Conservation (phyloP, 2,797 vertebrate genomes). For the Peromyscus aztecus region DNA sequence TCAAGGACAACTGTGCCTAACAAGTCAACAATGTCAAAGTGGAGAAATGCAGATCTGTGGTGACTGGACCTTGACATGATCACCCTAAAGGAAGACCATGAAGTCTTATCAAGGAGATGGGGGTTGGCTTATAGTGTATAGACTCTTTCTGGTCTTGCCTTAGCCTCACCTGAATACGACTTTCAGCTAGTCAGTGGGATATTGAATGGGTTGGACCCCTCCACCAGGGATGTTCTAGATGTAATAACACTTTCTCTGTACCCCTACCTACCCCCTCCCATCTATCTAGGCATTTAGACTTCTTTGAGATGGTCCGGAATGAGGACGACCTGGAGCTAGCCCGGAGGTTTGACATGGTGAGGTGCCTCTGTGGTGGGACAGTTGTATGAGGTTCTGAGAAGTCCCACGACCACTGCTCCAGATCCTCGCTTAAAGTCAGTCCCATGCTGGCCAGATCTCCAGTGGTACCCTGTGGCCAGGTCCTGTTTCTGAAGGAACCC, state of each 20-base stretch:
- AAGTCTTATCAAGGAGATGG: neutral
- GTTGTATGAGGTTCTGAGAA: neutral
- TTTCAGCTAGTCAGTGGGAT: neutral
- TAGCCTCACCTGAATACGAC: neutral
- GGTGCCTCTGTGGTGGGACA: conserved; percentile 18
- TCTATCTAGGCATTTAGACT: conserved; percentile 95
- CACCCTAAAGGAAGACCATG: neutral
- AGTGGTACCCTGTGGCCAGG: neutral
- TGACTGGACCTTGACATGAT: no score
- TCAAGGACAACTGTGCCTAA: neutral
- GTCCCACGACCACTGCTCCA: neutral
- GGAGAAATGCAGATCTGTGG: neutral
- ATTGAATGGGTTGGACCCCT: neutral
- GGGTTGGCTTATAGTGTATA: neutral
- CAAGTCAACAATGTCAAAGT: neutral
- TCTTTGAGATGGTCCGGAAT: conserved; percentile 99
- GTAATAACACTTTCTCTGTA: neutral
- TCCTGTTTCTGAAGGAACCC: neutral
- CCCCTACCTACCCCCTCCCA: neutral
- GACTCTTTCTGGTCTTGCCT: neutral
- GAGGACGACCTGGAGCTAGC: conserved; percentile 97
- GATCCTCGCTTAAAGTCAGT: neutral
- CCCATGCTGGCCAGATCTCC: neutral
- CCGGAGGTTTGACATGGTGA: conserved; percentile 95
- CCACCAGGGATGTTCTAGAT: neutral